These are phyloP conservation scores for Fulmarus glacialis DNA, from an alignment of 2,113 vertebrate genomes.

Conservation along the genomic window DNA sequence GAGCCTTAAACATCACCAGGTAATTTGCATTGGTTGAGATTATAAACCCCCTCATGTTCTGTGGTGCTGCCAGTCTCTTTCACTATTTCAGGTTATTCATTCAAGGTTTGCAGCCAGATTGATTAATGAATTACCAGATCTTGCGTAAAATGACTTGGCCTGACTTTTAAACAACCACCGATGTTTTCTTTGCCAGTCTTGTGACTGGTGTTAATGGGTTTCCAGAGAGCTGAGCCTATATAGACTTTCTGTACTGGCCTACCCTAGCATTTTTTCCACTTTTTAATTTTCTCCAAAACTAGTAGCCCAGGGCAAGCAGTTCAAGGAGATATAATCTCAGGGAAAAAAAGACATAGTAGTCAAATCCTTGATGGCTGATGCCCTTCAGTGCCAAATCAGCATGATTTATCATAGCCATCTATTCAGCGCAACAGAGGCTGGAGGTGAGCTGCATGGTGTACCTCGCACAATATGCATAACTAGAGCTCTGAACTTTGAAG, in stretches of 20 bases:
- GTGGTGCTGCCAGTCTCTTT: conserved; percentile 55
- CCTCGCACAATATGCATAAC: conserved; percentile 63
- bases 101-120: conserved; percentile 73
- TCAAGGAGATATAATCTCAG: conserved; percentile 60
- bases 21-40: conserved; percentile 51
- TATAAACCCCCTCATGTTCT: conserved; percentile 18
- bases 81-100: conserved; percentile 78
- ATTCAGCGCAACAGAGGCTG: conserved; percentile 59
- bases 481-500: conserved; percentile 80
- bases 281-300: conserved; percentile 60
- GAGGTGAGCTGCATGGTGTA: conserved; percentile 62
- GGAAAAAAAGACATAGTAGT: conserved; percentile 3
- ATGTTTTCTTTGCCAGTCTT: conserved; percentile 74
- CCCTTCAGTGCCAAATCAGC: conserved; percentile 69
- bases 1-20: conserved; percentile 33
- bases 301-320: conserved; percentile 64
- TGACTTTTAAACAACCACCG: conserved; percentile 76
- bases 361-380: conserved; percentile 61
- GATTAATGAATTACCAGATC: conserved; percentile 88
- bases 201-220: conserved; percentile 79
- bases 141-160: conserved; percentile 81
- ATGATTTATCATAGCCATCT: conserved; percentile 67
- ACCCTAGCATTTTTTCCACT: conserved; percentile 18
- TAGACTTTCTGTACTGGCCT: conserved; percentile 17
- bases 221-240: conserved; percentile 41